These are phyloP conservation scores for Kuschelorhynchus macadamiae DNA, from an alignment of 2,888 invertebrate genomes.

Conservation along the genomic window DNA sequence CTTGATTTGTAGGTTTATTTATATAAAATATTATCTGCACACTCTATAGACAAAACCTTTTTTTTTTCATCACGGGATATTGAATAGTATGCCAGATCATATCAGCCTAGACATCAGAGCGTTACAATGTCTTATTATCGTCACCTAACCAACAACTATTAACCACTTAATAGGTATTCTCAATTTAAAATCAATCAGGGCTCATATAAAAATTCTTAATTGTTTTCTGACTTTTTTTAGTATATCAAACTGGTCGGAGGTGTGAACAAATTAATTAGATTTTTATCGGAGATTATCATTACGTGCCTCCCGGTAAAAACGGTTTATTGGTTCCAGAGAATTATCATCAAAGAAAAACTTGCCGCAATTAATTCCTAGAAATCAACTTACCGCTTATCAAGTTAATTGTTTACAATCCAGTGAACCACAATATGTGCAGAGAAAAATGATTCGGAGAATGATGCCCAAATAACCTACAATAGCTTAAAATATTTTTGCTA, in stretches of 20 bases:
- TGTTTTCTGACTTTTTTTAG: slow-evolving; percentile 42
- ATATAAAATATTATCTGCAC: background rate
- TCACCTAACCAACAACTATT: slow-evolving; percentile 37
- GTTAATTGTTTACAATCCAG: no score
- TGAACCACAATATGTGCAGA: no score
- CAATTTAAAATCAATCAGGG: slow-evolving; percentile 47
- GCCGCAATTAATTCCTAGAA: no score
- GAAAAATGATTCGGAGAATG: no score
- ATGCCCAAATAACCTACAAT: no score
- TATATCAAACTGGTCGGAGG: slow-evolving; percentile 17
- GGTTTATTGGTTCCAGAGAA: background rate
- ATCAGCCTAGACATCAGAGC: slow-evolving; percentile 18
- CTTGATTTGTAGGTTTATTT: background rate
- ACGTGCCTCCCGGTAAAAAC: background rate
- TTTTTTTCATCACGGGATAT: slow-evolving; percentile 11
- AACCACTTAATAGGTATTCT: slow-evolving; percentile 37
- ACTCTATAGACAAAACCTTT: slow-evolving; percentile 11
- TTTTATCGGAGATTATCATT: slow-evolving; percentile 8
- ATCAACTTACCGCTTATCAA: background rate
- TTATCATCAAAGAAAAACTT: background rate
- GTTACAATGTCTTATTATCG: slow-evolving; percentile 30
- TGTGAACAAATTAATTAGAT: slow-evolving; percentile 30
- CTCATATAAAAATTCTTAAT: slow-evolving; percentile 44
- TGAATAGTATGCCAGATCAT: slow-evolving; percentile 20
- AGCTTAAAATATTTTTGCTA: no score